phyloP scores from a whole-genome alignment of 2,888 invertebrate genomes.

The Ichneumoninae sp. region DNA sequence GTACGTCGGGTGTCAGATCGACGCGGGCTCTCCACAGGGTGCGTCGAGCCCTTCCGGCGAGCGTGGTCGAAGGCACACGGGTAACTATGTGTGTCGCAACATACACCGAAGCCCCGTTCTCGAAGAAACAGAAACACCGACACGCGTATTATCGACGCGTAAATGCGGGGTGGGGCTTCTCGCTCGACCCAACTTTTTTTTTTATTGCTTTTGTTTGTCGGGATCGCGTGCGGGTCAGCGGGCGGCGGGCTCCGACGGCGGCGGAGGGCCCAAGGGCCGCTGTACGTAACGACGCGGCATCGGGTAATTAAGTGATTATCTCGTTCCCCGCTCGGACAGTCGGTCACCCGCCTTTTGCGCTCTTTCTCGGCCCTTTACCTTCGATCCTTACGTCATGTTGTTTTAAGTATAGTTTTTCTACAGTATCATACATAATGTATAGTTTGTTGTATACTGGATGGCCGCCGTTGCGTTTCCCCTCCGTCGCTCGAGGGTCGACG shows the following conservation, averaged over 20 bases:
- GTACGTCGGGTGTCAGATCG: constrained; percentile 12
- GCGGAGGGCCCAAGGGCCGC: constrained; percentile 39
- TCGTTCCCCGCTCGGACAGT: constrained; percentile 74
- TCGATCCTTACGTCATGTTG: constrained; percentile 36
- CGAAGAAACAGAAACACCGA: constrained; percentile 55
- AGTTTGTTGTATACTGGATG: background rate
- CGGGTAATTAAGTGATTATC: constrained; percentile 80
- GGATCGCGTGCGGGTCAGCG: constrained; percentile 73
- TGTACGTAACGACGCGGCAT: constrained; percentile 63
- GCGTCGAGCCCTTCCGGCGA: constrained; percentile 22
- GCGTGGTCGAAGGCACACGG: background rate
- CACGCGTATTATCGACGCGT: constrained; percentile 49
- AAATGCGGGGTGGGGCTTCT: constrained; percentile 60
- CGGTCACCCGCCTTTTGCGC: constrained; percentile 67
- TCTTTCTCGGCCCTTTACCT: constrained; percentile 57
- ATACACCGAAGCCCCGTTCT: constrained; percentile 6
- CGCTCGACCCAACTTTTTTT: constrained; percentile 59
- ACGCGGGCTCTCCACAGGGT: constrained; percentile 41
- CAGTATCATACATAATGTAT: constrained; percentile 32
- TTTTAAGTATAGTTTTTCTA: constrained; percentile 13
- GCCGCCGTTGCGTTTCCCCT: constrained; percentile 20
- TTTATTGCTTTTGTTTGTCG: constrained; percentile 68
- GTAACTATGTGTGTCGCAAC: background rate
- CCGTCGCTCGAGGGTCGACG: constrained; percentile 25
- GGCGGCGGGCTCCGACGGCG: constrained; percentile 38